Evolutionary conservation across 2,797 vertebrate genomes (phyloP), one percentile per base, ranked within the genome.

Genomic region (Peromyscus nudipes): DNA sequence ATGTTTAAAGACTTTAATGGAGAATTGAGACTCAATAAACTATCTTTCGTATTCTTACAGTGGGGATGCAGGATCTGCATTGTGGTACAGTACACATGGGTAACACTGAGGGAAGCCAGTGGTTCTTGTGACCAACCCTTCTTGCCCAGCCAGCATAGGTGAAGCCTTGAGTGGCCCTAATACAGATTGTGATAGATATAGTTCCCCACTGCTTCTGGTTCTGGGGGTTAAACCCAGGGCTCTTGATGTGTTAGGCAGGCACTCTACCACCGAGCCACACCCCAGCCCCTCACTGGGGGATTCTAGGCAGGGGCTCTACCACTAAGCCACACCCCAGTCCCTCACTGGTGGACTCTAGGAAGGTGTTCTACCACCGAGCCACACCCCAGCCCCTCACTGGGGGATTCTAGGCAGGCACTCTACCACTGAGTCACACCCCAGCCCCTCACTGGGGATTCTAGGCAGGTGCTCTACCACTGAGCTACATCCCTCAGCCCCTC

Each of bases 21-120:
- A 93, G 80, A 93, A 19, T 84, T 43, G 16, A 77, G 80, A 91
- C 73, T 94, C 90, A 98, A 95, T 98, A 98, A 98, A 98, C 73
- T 93, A 84, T 94, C 40, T 98, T 98, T 97, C 64, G 0, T 90
- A 94, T 31, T 69, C 86, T 76, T 64, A 69, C 16, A 37, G 90
- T 52, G 46, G 21, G 37, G 65, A 75, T 27, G 19, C 7, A 57
- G 64, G 62, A 4, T 86, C 25, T 77, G 23, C 17, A 9, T 37
- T 57, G 67, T 57, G 25, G 43, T 21, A 27, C 55, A 31, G 34
- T 25, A 34, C 73, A 64, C 11, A 7, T 19, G 40, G 55, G 12
- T 12, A 49, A 49, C 55, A 27, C 87, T n/a, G 40, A 89, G 13
- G 71, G 73, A 62, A 62, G 37, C 57, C 0, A 52, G 75, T 4